phyloP scores from a whole-genome alignment of 2,113 vertebrate genomes.

The Cnemophilus loriae region DNA sequence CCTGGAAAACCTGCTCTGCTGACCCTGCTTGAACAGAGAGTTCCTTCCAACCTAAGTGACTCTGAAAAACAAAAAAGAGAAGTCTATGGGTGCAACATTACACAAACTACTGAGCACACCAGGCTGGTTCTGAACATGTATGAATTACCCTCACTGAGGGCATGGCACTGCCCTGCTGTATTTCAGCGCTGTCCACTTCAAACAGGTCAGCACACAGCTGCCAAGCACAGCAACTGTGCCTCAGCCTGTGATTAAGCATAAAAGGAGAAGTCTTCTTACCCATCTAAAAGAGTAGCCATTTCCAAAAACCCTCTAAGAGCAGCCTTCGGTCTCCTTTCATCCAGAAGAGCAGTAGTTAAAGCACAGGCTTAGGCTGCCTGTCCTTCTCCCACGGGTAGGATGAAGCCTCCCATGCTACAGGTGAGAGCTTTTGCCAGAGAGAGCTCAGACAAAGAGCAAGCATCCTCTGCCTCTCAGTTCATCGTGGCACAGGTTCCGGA shows the following conservation, averaged over 20 bases:
- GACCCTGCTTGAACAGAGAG: not conserved
- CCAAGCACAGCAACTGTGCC: not conserved
- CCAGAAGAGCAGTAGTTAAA: not conserved
- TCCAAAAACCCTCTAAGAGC: not conserved
- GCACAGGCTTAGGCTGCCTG: fast-evolving
- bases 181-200: not conserved
- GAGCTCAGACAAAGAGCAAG: not conserved
- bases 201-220: not conserved
- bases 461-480: not conserved
- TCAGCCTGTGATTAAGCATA: not conserved
- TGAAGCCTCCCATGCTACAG: not conserved
- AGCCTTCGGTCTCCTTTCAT: not conserved
- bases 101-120: fast-evolving
- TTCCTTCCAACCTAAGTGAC: not conserved
- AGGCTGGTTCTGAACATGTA: fast-evolving
- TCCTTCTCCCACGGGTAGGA: not conserved
- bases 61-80: not conserved
- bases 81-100: fast-evolving
- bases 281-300: not conserved
- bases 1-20: not conserved
- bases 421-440: not conserved
- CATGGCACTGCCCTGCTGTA: not conserved
- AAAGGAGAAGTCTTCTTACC: not conserved
- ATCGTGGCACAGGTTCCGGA: not conserved
- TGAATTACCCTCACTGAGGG: not conserved